A percentile compares a stretch with the other conserved stretches of the same genome.
These are phyloP conservation scores for Agrochola lychnidis DNA, from an alignment of 2,888 invertebrate species.

Conservation along the genomic window DNA sequence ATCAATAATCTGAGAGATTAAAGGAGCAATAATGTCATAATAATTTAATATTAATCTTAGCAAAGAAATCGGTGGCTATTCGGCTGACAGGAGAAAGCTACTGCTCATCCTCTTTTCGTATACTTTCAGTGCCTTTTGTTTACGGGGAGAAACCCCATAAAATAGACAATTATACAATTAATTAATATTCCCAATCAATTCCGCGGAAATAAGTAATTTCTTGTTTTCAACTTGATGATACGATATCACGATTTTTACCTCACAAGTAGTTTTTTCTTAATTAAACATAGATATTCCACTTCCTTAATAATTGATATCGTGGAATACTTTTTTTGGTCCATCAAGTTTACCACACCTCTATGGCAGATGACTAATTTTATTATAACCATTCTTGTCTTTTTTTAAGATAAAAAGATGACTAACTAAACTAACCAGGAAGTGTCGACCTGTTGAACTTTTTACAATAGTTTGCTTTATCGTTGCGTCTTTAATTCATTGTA, in stretches of 20 bases:
- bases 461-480: constrained; percentile 10
- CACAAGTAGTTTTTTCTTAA: background rate
- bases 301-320: background rate
- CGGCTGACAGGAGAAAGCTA: no score
- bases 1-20: no score
- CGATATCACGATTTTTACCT: background rate
- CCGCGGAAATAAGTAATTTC: constrained; percentile 3
- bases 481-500: constrained; percentile 1
- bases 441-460: constrained; percentile 25
- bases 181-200: background rate
- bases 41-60: background rate
- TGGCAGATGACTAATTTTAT: constrained; percentile 15
- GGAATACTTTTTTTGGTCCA: background rate
- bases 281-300: background rate
- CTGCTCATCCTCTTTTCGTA: no score
- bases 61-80: background rate
- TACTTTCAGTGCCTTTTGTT: no score
- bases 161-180: no score
- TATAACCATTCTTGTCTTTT: background rate
- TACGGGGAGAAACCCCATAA: no score
- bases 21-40: background rate
- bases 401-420: background rate
- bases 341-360: constrained; percentile 11
- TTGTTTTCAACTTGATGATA: background rate
- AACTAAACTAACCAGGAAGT: constrained; percentile 32